Conservation (phyloP, 2,888 invertebrate species). For the Drosophila demipolita region DNA sequence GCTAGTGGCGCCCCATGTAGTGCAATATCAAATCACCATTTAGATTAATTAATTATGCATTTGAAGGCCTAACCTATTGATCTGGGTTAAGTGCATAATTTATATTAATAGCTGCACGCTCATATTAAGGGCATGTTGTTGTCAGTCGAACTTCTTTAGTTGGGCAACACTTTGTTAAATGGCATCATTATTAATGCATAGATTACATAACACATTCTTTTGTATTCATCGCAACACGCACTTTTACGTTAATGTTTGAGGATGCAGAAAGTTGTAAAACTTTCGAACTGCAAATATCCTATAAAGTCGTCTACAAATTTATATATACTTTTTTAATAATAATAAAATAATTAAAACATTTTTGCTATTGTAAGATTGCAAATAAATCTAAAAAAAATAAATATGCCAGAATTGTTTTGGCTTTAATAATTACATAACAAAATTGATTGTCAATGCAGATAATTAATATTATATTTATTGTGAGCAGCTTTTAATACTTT, state of each 20-base stretch:
- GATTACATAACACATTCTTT: slow-evolving; percentile 21
- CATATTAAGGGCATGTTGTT: not conserved
- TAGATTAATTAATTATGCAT: slow-evolving; percentile 2
- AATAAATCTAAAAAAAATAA: not conserved
- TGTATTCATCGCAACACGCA: slow-evolving; percentile 28
- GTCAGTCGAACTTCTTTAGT: not conserved
- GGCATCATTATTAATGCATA: slow-evolving; percentile 48
- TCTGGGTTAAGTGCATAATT: slow-evolving; percentile 4
- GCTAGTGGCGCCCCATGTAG: not conserved
- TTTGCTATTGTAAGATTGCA: not conserved
- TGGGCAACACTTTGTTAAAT: slow-evolving; percentile 47
- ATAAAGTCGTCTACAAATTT: not conserved
- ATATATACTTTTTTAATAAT: not conserved
- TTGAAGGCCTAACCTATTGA: not conserved
- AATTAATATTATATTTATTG: not conserved
- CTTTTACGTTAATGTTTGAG: slow-evolving; percentile 37
- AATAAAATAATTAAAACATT: not conserved
- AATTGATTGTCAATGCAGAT: not conserved
- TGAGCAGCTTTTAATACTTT: no score
- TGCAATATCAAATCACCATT: not conserved
- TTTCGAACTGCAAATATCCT: not conserved
- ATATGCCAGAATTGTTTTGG: not conserved
- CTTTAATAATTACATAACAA: not conserved
- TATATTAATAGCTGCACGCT: slow-evolving; percentile 13
- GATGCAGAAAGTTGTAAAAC: slow-evolving; percentile 19